Evolutionary conservation across 2,797 vertebrate species (phyloP).

Genomic region (Epinephelus malabaricus): DNA sequence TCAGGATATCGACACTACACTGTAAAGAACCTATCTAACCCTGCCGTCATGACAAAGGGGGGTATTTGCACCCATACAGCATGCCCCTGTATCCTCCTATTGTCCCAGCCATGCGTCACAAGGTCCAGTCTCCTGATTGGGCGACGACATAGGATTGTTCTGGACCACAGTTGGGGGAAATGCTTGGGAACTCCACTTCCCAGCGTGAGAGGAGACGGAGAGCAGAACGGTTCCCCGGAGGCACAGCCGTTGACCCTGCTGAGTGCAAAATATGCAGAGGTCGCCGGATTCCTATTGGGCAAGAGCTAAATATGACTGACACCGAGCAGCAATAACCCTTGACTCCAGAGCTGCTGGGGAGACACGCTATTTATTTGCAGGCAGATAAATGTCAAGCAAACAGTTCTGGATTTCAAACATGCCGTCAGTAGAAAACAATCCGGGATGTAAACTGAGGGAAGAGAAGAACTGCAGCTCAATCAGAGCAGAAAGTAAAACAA

Average conservation of each 20-base stretch:
- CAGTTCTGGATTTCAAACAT: slow-evolving; percentile 59
- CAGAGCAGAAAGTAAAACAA: slow-evolving; percentile 2
- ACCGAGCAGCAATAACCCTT: slow-evolving; percentile 78
- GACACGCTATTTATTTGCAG: slow-evolving; percentile 71
- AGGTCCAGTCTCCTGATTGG: slow-evolving; percentile 89
- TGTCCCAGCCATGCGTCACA: slow-evolving; percentile 98
- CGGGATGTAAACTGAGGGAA: slow-evolving; percentile 35
- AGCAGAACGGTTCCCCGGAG: slow-evolving; percentile 92
- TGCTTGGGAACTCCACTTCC: slow-evolving; percentile 96
- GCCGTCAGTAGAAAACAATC: slow-evolving; percentile 38
- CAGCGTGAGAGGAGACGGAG: slow-evolving; percentile 95
- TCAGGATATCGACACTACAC: slow-evolving; percentile 67
- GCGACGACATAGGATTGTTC: slow-evolving; percentile 92
- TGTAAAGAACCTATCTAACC: slow-evolving; percentile 50
- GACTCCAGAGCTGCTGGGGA: slow-evolving; percentile 74
- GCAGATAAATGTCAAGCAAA: slow-evolving; percentile 79
- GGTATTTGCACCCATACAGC: slow-evolving; percentile 89
- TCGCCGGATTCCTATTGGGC: slow-evolving; percentile 91
- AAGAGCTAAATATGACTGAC: slow-evolving; percentile 84
- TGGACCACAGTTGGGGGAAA: slow-evolving; percentile 90
- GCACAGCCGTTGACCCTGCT: slow-evolving; percentile 90
- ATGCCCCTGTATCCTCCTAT: slow-evolving; percentile 97
- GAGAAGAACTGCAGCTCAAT: slow-evolving; percentile 20
- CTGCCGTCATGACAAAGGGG: slow-evolving; percentile 83
- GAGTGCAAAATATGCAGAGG: slow-evolving; percentile 96